Conservation (phyloP, 2,113 vertebrate genomes). For the Fulmarus glacialis region DNA sequence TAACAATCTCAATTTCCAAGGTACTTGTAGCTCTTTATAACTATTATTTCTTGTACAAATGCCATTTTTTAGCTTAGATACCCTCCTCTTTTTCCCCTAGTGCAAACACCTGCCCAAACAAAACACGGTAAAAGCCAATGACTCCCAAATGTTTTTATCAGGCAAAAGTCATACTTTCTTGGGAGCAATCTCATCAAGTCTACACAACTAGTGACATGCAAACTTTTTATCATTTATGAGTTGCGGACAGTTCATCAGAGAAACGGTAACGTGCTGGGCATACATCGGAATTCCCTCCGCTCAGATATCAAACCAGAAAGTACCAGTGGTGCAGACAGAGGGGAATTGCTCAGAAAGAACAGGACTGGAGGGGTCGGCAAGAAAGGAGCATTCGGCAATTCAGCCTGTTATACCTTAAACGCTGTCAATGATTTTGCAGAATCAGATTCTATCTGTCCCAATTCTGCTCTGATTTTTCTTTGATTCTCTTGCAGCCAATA, state of each 20-base stretch:
- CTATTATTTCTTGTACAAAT: background rate
- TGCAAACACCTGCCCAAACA: background rate
- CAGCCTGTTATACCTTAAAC: background rate
- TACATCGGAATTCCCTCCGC: background rate
- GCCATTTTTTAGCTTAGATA: background rate
- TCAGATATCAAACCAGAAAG: background rate
- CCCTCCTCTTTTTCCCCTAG: fast-evolving
- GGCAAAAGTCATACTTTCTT: background rate
- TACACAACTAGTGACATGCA: background rate
- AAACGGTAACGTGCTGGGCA: background rate
- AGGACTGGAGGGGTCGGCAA: background rate
- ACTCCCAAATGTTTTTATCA: background rate
- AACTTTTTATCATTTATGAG: background rate
- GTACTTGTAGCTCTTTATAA: background rate
- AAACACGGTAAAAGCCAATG: background rate
- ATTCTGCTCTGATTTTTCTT: background rate
- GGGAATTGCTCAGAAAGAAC: background rate
- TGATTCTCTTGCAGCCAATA: background rate
- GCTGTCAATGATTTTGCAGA: background rate
- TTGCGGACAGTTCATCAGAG: background rate
- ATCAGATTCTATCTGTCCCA: background rate
- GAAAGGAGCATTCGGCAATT: background rate
- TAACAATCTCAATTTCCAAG: background rate
- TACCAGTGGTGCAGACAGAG: background rate
- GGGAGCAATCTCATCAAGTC: background rate